Percentiles rank a stretch among this genome's conserved stretches.
Evolutionary conservation across 2,113 vertebrate species (phyloP).

Genomic region (Centrocercus urophasianus): DNA sequence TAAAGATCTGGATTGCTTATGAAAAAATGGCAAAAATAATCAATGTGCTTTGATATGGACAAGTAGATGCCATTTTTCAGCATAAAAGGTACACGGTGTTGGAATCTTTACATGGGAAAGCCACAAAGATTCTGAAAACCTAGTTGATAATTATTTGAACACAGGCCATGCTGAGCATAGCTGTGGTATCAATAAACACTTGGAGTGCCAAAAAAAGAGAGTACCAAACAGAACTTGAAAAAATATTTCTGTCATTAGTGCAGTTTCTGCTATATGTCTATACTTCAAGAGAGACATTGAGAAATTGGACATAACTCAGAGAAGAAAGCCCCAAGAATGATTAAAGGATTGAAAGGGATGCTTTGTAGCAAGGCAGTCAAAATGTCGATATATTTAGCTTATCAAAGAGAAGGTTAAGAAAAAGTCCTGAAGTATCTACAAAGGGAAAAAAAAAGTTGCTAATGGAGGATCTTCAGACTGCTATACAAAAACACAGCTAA

Average conservation of each 20-base stretch:
- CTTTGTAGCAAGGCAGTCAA: not conserved
- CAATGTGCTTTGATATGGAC: not conserved
- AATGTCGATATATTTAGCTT: conserved; percentile 28
- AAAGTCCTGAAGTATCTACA: not conserved
- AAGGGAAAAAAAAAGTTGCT: not conserved
- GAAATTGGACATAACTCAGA: not conserved
- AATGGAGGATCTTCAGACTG: not conserved
- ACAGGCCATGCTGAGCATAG: not conserved
- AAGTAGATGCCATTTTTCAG: not conserved
- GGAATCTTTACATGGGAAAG: not conserved
- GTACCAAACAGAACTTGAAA: not conserved
- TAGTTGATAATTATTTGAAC: not conserved
- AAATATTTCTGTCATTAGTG: not conserved
- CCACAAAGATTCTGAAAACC: not conserved
- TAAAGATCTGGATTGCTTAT: not conserved
- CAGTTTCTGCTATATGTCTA: not conserved
- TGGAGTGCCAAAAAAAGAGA: not conserved
- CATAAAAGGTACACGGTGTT: not conserved
- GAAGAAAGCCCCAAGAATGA: conserved; percentile 31
- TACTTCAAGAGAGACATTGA: not conserved
- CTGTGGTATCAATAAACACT: not conserved
- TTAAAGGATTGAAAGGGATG: not conserved
- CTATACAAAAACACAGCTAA: not conserved
- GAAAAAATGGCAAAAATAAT: not conserved
- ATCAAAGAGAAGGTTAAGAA: conserved; percentile 17